phyloP scores from a whole-genome alignment of 2,113 vertebrate genomes.

The Hippocampus barbouri region DNA sequence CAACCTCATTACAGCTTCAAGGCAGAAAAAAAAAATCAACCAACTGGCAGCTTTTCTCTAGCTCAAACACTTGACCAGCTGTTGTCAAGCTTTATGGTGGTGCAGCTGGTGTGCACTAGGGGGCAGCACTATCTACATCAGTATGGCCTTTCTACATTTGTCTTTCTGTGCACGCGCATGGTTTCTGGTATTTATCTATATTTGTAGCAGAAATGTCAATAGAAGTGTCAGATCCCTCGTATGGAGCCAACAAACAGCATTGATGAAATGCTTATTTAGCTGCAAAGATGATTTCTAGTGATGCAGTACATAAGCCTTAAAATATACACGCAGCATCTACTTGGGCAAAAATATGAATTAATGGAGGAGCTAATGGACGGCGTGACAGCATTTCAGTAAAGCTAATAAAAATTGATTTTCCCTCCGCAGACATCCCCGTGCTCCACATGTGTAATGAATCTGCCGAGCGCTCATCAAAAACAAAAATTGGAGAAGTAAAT shows the following conservation, averaged over 20 bases:
- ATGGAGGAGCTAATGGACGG: slow-evolving; percentile 62
- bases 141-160: neutral
- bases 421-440: slow-evolving; percentile 37
- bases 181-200: slow-evolving; percentile 9
- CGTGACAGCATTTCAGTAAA: slow-evolving; percentile 62
- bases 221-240: slow-evolving; percentile 2
- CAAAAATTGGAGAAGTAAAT: slow-evolving; percentile 67
- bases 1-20: slow-evolving; percentile 76
- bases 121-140: slow-evolving; percentile 77
- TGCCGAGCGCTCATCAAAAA: slow-evolving; percentile 66
- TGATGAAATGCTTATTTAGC: slow-evolving; percentile 57
- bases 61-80: slow-evolving; percentile 50
- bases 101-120: slow-evolving; percentile 77
- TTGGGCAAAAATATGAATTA: slow-evolving; percentile 48
- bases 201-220: slow-evolving; percentile 8
- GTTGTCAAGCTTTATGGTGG: slow-evolving; percentile 35
- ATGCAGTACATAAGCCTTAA: slow-evolving; percentile 70
- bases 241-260: slow-evolving; percentile 38
- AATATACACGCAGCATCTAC: slow-evolving; percentile 50
- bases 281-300: slow-evolving; percentile 61
- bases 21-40: slow-evolving; percentile 67
- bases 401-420: slow-evolving; percentile 68
- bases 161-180: neutral
- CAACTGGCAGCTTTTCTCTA: slow-evolving; percentile 40
- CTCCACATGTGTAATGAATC: slow-evolving; percentile 69